Conservation (phyloP, 2,797 vertebrate species). For the Otolemur crassicaudatus region DNA sequence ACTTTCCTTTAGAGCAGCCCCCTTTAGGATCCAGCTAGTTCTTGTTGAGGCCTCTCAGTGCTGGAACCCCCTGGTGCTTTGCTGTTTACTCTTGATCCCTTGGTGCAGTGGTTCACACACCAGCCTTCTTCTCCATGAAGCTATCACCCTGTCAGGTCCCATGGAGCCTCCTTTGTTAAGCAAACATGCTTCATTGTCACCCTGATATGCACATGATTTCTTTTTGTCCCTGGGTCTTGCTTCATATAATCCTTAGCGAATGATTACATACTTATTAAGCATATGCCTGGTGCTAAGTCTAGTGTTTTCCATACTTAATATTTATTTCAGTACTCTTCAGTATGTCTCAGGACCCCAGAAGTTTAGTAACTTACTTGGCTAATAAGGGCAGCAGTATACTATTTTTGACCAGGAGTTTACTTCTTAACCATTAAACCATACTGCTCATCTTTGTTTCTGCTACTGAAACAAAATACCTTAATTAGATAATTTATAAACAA, state of each 20-base stretch:
- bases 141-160: neutral
- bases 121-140: neutral
- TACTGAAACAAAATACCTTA: neutral
- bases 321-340: neutral
- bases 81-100: neutral
- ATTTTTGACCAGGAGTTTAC: neutral
- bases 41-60: neutral
- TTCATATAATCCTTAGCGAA: neutral
- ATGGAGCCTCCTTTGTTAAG: neutral
- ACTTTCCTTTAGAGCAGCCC: neutral
- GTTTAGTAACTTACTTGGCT: neutral
- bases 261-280: neutral
- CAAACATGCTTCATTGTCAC: neutral
- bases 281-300: neutral
- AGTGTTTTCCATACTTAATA: neutral
- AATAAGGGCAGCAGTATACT: neutral
- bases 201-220: neutral
- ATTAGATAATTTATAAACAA: neutral
- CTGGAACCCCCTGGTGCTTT: neutral
- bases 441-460: neutral
- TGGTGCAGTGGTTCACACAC: rapidly evolving
- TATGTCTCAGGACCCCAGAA: neutral
- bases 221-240: neutral
- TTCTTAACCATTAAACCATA: neutral
- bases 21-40: neutral